A percentile compares a stretch with the other conserved stretches of the same genome.
These are phyloP conservation scores for Pseudolaguvia tuberculata DNA, from an alignment of 2,113 vertebrate species.

Conservation along the genomic window DNA sequence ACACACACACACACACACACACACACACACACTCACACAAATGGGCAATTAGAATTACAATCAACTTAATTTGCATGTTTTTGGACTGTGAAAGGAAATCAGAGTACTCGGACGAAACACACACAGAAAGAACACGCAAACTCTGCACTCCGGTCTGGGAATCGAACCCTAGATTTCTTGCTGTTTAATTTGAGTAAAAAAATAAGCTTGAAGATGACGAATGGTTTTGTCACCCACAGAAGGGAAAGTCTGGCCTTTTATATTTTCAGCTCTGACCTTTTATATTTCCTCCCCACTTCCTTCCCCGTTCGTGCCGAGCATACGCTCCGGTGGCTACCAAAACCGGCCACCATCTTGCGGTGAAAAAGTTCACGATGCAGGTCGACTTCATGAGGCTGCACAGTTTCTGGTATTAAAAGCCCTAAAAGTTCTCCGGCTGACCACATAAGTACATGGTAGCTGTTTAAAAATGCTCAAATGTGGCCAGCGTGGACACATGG, in stretches of 20 bases:
- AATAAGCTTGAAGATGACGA: conserved; percentile 58
- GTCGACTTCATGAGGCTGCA: conserved; percentile 66
- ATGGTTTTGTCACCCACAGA: conserved; percentile 61
- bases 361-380: conserved; percentile 64
- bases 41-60: no score
- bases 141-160: no score
- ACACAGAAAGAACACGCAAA: no score
- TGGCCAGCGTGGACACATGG: conserved; percentile 36
- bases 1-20: conserved; percentile 10
- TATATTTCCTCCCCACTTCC: conserved; percentile 51
- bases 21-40: conserved; percentile 49
- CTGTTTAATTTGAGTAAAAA: conserved; percentile 15
- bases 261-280: conserved; percentile 64
- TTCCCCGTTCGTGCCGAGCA: conserved; percentile 42
- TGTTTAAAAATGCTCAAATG: conserved; percentile 46
- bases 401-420: conserved; percentile 62
- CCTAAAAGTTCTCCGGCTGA: conserved; percentile 61
- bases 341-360: conserved; percentile 61
- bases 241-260: conserved; percentile 53
- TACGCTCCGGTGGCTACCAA: conserved; percentile 61
- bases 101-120: no score
- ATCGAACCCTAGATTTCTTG: no score
- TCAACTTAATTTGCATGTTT: no score
- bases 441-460: conserved; percentile 67
- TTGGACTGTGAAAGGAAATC: no score